A percentile compares a stretch with the other conserved stretches of the same genome.
These are phyloP conservation scores for Oncorhynchus tshawytscha DNA, from an alignment of 2,113 vertebrate species.

Conservation along the genomic window DNA sequence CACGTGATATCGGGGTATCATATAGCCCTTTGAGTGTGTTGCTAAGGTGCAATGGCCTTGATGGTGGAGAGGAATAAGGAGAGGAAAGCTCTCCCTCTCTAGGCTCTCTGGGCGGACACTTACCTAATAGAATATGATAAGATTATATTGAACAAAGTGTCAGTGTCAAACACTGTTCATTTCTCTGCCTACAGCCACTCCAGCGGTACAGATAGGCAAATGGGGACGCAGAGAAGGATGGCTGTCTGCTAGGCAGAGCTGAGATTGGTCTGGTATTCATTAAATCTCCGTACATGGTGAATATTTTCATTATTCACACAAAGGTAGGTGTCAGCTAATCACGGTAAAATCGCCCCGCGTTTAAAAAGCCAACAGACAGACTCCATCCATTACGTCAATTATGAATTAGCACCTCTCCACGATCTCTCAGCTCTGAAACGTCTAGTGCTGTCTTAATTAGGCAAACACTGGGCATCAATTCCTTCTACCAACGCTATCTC, in stretches of 20 bases:
- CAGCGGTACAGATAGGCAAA: slow-evolving; percentile 75
- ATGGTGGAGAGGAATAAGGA: not conserved
- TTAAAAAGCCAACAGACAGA: slow-evolving; percentile 84
- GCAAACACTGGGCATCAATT: slow-evolving; percentile 71
- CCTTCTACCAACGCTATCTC: slow-evolving; percentile 55
- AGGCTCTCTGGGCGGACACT: slow-evolving; percentile 55
- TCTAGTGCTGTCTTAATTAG: slow-evolving; percentile 87
- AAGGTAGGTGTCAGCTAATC: slow-evolving; percentile 83
- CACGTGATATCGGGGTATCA: not conserved
- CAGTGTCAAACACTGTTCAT: slow-evolving; percentile 67
- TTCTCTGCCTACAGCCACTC: slow-evolving; percentile 82
- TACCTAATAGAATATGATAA: slow-evolving; percentile 79
- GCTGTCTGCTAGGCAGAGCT: slow-evolving; percentile 36
- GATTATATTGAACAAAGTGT: slow-evolving; percentile 50
- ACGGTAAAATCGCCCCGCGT: slow-evolving; percentile 79
- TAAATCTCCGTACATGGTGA: slow-evolving; percentile 73
- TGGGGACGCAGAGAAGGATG: slow-evolving; percentile 47
- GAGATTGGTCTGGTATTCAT: slow-evolving; percentile 80
- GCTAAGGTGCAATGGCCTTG: not conserved
- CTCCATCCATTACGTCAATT: slow-evolving; percentile 91
- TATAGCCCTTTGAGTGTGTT: not conserved
- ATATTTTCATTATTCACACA: slow-evolving; percentile 83
- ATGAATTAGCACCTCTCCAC: slow-evolving; percentile 80
- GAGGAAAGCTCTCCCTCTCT: slow-evolving; percentile 9
- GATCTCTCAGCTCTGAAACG: slow-evolving; percentile 76